Percentiles rank a stretch among this genome's conserved stretches.
phyloP scores from a whole-genome alignment of 1,140 invertebrate genomes.

The Ceratosolen fusciceps region DNA sequence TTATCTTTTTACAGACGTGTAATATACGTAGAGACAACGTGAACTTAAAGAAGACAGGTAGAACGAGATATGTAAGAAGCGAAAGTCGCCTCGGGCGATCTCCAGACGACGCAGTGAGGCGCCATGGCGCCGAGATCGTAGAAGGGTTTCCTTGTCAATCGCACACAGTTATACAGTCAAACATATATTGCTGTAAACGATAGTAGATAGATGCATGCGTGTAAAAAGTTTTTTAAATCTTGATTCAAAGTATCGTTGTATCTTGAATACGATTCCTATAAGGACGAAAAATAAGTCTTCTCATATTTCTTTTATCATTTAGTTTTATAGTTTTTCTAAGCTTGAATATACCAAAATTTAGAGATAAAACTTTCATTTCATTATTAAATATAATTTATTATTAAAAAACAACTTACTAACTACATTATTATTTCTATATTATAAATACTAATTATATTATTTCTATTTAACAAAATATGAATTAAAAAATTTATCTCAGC shows the following conservation, averaged over 20 bases:
- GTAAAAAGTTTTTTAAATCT: neutral
- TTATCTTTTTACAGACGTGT: neutral
- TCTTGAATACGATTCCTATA: neutral
- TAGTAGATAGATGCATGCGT: neutral
- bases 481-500: too few relatives aligned
- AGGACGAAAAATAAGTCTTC: neutral
- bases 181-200: conserved; percentile 10
- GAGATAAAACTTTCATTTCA: conserved; percentile 39
- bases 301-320: conserved; percentile 14
- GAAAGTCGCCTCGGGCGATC: conserved; percentile 4
- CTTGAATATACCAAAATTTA: conserved; percentile 24
- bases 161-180: conserved; percentile 54
- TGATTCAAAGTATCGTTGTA: neutral
- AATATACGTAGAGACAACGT: neutral
- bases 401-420: too few relatives aligned
- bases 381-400: neutral
- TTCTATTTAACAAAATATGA: too few relatives aligned
- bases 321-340: neutral
- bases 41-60: neutral
- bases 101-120: conserved; percentile 57
- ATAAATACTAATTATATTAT: too few relatives aligned
- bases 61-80: neutral
- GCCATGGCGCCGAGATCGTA: conserved; percentile 71
- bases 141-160: conserved; percentile 72
- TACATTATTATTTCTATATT: too few relatives aligned